Evolutionary conservation across 2,888 invertebrate species (phyloP).

Genomic region (Drosophila atroscutellata): DNA sequence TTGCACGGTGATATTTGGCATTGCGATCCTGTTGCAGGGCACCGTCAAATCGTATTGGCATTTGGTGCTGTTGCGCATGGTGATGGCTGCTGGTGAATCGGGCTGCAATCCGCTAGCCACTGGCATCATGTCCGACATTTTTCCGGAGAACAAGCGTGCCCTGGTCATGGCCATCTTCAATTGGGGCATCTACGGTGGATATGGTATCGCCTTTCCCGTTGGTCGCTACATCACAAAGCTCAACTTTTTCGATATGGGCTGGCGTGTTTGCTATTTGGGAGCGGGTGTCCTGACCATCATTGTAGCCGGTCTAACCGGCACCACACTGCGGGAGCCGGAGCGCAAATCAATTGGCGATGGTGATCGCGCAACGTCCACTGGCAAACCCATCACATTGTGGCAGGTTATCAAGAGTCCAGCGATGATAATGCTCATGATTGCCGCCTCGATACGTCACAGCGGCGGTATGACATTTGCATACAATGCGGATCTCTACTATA

Average conservation of each 20-base stretch:
- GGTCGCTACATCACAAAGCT: slow-evolving; percentile 92
- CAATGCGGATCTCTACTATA: slow-evolving; percentile 95
- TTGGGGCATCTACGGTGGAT: slow-evolving; percentile 98
- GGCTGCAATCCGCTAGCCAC: slow-evolving; percentile 95
- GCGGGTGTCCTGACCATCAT: slow-evolving; percentile 91
- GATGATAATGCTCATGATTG: slow-evolving; percentile 91
- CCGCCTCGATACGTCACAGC: slow-evolving; percentile 95
- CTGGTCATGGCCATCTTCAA: slow-evolving; percentile 96
- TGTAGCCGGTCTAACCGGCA: slow-evolving; percentile 89
- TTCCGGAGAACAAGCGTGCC: slow-evolving; percentile 92
- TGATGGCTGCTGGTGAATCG: slow-evolving; percentile 94
- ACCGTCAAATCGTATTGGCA: slow-evolving; percentile 95
- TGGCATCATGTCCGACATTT: slow-evolving; percentile 92
- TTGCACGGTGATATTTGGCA: slow-evolving; percentile 92
- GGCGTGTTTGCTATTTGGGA: slow-evolving; percentile 93
- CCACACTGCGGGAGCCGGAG: slow-evolving; percentile 91
- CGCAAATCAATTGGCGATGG: slow-evolving; percentile 90
- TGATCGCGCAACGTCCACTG: slow-evolving; percentile 85
- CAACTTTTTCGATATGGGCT: slow-evolving; percentile 91
- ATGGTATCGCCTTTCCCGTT: slow-evolving; percentile 96
- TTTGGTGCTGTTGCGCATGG: slow-evolving; percentile 93
- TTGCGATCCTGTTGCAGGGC: slow-evolving; percentile 94
- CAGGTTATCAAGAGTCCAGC: slow-evolving; percentile 91
- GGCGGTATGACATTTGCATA: slow-evolving; percentile 96
- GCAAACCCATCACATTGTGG: slow-evolving; percentile 89